phyloP scores from a whole-genome alignment of 2,113 vertebrate species.

The Panthera tigris region DNA sequence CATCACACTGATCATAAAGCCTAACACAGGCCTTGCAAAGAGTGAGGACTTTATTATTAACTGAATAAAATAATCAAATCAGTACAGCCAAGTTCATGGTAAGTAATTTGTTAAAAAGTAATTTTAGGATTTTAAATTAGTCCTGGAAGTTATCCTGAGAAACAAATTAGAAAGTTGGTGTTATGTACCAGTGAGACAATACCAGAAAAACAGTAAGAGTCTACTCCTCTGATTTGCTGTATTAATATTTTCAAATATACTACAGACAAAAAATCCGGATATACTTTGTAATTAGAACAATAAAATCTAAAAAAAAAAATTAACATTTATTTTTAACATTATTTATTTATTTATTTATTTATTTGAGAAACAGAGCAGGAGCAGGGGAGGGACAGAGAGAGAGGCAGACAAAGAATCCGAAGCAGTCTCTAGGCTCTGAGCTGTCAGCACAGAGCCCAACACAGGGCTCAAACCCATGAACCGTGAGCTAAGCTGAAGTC shows the following conservation, averaged over 20 bases:
- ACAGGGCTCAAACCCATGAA: too few relatives aligned
- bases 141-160: background rate
- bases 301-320: background rate
- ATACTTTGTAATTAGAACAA: background rate
- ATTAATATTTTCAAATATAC: background rate
- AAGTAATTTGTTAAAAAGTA: background rate
- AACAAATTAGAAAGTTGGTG: background rate
- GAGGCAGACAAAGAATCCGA: too few relatives aligned
- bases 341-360: too few relatives aligned
- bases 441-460: too few relatives aligned
- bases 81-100: background rate
- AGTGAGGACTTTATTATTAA: background rate
- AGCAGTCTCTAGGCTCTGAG: too few relatives aligned
- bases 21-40: background rate
- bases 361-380: too few relatives aligned
- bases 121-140: conserved; percentile 1
- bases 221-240: background rate
- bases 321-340: too few relatives aligned
- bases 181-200: background rate
- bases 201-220: background rate
- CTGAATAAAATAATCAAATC: background rate
- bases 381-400: too few relatives aligned
- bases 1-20: background rate
- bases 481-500: too few relatives aligned
- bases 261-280: background rate